Evolutionary conservation across 2,888 invertebrate genomes (phyloP), one percentile per base, ranked within the genome.

Genomic region (Rosalia funebris): DNA sequence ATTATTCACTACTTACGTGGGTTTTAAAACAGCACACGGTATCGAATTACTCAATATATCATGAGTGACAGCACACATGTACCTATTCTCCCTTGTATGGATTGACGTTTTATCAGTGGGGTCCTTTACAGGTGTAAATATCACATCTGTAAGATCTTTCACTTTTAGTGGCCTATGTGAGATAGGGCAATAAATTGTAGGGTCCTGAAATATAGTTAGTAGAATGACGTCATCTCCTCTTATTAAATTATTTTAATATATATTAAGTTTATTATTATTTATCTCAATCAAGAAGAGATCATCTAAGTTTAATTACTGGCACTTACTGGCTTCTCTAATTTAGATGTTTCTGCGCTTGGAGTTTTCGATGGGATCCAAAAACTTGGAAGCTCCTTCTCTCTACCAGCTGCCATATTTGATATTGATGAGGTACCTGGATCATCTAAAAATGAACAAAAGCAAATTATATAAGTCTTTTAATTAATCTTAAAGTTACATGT

Each of bases 281-380:
- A n/a, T n/a, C n/a, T n/a, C n/a, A n/a, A n/a, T n/a, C n/a, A n/a
- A n/a, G n/a, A n/a, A n/a, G n/a, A n/a, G n/a, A n/a, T n/a, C n/a
- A n/a, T n/a, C n/a, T n/a, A n/a, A n/a, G n/a, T n/a, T n/a, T n/a
- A n/a, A n/a, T n/a, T n/a, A n/a, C n/a, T n/a, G n/a, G n/a, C 44
- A 79, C 82, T 80, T 79, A 89, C 89, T n/a, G 95, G 94, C 79
- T 94, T 94, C 57, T 88, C 82, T 0, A 92, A 74, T 74, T 88
- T 89, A 0, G 88, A 83, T 56, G 83, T 78, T 62, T 86, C 82
- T 0, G 95, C 93, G 76, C 92, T 89, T 0, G 97, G 97, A 7
- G 96, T 91, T 79, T 96, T 90, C 0, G 93, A 92, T 0, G 99
- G 98, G 57, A 98, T 87, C 98, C 98, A 98, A 81, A 97, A 98